Conservation (phyloP, 2,113 vertebrate genomes). For the Nycticebus coucang region DNA sequence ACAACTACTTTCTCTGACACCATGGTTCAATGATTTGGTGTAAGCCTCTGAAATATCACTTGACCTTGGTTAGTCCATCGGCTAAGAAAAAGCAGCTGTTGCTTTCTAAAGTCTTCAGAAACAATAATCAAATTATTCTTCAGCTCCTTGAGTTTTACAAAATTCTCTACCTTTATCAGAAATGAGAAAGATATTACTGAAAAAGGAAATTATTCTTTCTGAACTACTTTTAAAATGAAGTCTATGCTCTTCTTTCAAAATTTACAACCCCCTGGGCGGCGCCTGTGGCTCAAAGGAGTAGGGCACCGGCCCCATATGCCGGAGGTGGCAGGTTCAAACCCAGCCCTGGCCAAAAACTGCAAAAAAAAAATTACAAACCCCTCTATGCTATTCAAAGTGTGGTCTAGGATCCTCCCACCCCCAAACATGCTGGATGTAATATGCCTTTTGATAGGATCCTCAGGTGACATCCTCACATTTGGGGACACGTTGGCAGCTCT, state of each 20-base stretch:
- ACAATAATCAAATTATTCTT: slow-evolving; percentile 10
- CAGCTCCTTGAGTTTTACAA: not conserved
- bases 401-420: not conserved
- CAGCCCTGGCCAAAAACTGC: too few relatives aligned
- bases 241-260: not conserved
- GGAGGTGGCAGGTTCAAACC: too few relatives aligned
- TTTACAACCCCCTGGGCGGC: not conserved
- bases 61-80: not conserved
- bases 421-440: not conserved
- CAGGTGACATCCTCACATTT: not conserved
- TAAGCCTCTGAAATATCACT: not conserved
- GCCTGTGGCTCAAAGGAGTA: too few relatives aligned
- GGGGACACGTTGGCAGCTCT: not conserved
- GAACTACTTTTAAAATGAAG: not conserved
- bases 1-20: not conserved
- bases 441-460: not conserved
- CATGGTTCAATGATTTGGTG: not conserved
- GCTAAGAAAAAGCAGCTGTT: not conserved
- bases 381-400: not conserved
- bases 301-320: too few relatives aligned
- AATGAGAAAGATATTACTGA: slow-evolving; percentile 36
- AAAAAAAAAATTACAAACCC: not conserved
- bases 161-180: not conserved
- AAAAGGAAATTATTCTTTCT: slow-evolving; percentile 29
- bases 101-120: slow-evolving; percentile 21